Evolutionary conservation across 1,140 invertebrate species (phyloP), one percentile per base, ranked within the genome.

Genomic region (Lordiphosa clarofinis): DNA sequence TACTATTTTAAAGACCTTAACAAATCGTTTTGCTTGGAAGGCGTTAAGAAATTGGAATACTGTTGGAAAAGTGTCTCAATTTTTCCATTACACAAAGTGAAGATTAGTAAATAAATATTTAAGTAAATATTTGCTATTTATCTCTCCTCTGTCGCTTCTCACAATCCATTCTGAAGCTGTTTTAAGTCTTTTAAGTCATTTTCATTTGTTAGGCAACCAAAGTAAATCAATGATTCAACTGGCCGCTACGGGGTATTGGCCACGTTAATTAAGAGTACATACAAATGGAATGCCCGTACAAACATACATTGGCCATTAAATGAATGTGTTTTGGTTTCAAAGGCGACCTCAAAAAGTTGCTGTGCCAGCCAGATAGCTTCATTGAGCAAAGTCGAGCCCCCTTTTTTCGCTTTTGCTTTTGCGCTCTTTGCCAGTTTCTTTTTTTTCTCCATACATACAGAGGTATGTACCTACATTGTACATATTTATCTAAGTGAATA

Each of bases 331-430:
- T 50, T 28, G 19, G 4, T 31, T 24, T 15, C 15, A 15, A 40
- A 11, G 4, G 47, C 49, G 63, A 65, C 65, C 55, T 75, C 59
- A 44, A 74, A 66, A 60, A 35, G 5, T 38, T 38, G 35, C 59
- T 58, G 60, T 57, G 36, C 24, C n/a, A 13, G 43, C 15, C 43
- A 56, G 47, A 31, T 5, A 31, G 28, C 28, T 43, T 10, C 35
- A 5, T 38, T 12, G 8, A n/a, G 12, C 7, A 40, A 19, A 58
- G 73, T 31, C 73, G 73, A 76, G 73, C 73, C 73, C 73, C 73
- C 63, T 72, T 76, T 76, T 70, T 12, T 40, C 69, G 47, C 28
- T 48, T 48, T 36, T 61, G 50, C 21, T 39, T 48, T 59, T 59
- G 55, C 39, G 42, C 39, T 35, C 52, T 54, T 36, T 19, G 0